Evolutionary conservation across 2,113 vertebrate species (phyloP), one percentile per base, ranked within the genome.

Genomic region (Apodemus sylvaticus): DNA sequence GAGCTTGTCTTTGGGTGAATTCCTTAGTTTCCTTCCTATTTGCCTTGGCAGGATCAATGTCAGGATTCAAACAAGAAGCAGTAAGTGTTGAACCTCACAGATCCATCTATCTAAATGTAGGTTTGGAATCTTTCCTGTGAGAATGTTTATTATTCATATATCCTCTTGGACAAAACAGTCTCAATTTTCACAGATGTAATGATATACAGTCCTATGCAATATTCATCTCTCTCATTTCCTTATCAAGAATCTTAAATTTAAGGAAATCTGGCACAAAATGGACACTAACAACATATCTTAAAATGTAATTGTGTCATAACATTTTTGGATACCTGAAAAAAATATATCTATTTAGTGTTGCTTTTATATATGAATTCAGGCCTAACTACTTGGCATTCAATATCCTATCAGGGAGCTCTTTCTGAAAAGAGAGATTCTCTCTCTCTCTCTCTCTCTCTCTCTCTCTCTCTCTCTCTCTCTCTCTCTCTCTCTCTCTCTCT

Each of bases 301-400:
- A 91, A 96, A 81, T 93, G 51, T 96, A 85, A 96, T 97, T 53
- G 39, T 93, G 87, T 34, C 94, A 29, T 42, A 51, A 3, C 19
- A 82, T 95, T 90, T 53, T 24, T 58, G 70, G 53, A 85, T 36
- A 64, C 19, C 34, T 62, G 94, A 48, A 66, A 3, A 66, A 77
- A 14, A 4, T 12, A 34, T 36, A 13, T 81, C 34, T 20, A 22
- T 81, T 31, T 77, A 77, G 45, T 51, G 13, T 51, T 53, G 6
- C 19, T 12, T 81, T 22, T n/a, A 81, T 55, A 81, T 55, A 55
- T 22, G 2, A 20, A 55, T 79, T 53, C 20, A 53, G 48, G 31
- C 2, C 36, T 53, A 29, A 55, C 17, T 9, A 36, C 31, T 55
- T 79, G 77, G 17, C 31, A 55, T 53, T 79, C 17, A 9, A 20